Base-by-base conservation (phyloP, 2,113 vertebrate genomes). In the Spermophilus dauricus region DNA sequence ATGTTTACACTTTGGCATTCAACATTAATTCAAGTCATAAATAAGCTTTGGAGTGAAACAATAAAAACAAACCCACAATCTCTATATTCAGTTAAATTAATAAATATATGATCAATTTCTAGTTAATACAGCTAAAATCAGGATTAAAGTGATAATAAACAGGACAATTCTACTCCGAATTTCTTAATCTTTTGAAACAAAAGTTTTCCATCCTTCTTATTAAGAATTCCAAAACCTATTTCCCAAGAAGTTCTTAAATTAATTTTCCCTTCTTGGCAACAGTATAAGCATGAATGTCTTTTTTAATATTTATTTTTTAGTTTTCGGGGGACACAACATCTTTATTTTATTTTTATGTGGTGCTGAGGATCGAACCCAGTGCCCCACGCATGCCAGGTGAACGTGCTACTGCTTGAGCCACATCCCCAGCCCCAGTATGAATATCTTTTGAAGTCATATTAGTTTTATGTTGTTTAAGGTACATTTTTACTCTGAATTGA, bases 401-500 rank as follows among this genome's bases (percentile, higher is more conserved):
- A 1, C 45, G 8, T 1, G 8, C 45, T 45, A 45, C 45, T 45
- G 45, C 45, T 45, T 45, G 8, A 45, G 8, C 45, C 45, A 45
- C 45, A 45, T 45, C 45, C 45, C 45, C 45, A 45, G 45, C 45
- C 45, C 45, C 45, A 90, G 3, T 32, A 65, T 67, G 30, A 75
- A 65, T 34, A 32, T 34, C 34, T 75, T 91, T 13, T 28, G 28
- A 77, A 86, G 9, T 14, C n/a, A 51, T 18, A 11, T 42, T 92
- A 30, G 34, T n/a, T 84, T 80, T 67, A 34, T 80, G 6, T 63
- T 61, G 77, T 70, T 24, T 4, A 34, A 42, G 39, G 32, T 0
- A 42, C 4, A 37, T 53, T 82, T 69, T 96, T n/a, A 56, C 73
- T 86, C 39, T 92, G 26, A 86, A 73, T 94, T 75, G 76, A 75